Base-by-base conservation (phyloP, 2,888 invertebrate species). In the Furcula furcula region DNA sequence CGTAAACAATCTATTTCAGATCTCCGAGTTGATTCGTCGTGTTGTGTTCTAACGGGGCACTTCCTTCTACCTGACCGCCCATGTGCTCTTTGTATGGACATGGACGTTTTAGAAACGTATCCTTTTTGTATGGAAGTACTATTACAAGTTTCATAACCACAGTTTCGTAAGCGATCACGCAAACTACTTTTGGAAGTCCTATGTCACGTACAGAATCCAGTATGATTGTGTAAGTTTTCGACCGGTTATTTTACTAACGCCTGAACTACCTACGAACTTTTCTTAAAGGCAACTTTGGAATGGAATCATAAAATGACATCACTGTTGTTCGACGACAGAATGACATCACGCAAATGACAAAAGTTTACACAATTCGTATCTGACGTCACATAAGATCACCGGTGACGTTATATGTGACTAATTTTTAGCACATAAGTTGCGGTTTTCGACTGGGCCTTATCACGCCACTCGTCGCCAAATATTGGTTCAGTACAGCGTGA, bases 1-100 rank as follows among this genome's bases (percentile, higher is more conserved):
- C 80, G 85, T 86, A 86, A 87, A 87, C 86, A 87, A 80, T 80
- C 85, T 87, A 86, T 87, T 87, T 87, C 73, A 74, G 83, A 76
- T 75, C 76, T 70, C 38, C 67, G 76, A 77, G 73, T 72, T 73
- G 76, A 78, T 76, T 74, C 71, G 62, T 60, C 57, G 65, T 70
- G 69, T 73, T 75, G 67, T 73, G 66, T 70, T 67, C 65, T 57
- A 61, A 56, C 58, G 47, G 58, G 40, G 39, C 49, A 65, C 62
- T 68, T 73, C 59, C 55, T 51, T 49, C 36, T 38, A 46, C 40
- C 40, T 46, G 34, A 34, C 31, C 7, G 10, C 7, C 15, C 12
- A 12, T 28, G 11, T 13, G 34, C 34, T 26, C 39, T 45, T 21
- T 18, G 34, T 45, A 44, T 41, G 39, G 38, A n/a, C 31, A 34